Percentiles rank a stretch among this genome's conserved stretches.
These are phyloP conservation scores for Drosophila atripex DNA, from an alignment of 2,888 invertebrate genomes.

Conservation along the genomic window DNA sequence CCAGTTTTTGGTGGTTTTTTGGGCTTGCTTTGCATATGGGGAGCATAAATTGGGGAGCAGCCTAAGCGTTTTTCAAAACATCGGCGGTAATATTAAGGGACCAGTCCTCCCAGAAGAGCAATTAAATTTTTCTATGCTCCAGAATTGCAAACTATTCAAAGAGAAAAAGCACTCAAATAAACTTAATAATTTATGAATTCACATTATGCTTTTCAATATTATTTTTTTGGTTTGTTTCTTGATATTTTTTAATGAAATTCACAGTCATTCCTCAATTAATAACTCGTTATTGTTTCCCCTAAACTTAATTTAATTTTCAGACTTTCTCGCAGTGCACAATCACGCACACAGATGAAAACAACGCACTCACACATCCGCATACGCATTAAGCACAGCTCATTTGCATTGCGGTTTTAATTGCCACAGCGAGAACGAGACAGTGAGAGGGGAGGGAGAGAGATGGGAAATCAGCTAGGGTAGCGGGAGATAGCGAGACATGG, in stretches of 20 bases:
- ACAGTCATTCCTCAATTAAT: neutral
- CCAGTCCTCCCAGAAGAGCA: constrained; percentile 49
- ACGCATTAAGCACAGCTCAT: constrained; percentile 75
- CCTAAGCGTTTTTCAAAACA: constrained; percentile 59
- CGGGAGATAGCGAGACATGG: constrained; percentile 1
- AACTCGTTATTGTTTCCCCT: too few species aligned
- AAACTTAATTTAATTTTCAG: neutral
- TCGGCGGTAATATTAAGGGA: constrained; percentile 33
- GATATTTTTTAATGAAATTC: neutral
- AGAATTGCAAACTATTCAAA: constrained; percentile 58
- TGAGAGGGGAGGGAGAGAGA: constrained; percentile 10
- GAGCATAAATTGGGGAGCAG: constrained; percentile 15
- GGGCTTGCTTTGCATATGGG: constrained; percentile 19
- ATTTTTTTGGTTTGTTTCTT: too few species aligned
- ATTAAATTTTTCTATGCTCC: constrained; percentile 63
- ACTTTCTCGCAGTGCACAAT: neutral
- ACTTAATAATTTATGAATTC: too few species aligned
- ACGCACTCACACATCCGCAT: constrained; percentile 17
- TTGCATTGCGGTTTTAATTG: constrained; percentile 78
- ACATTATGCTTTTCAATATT: too few species aligned
- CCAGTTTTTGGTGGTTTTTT: constrained; percentile 14
- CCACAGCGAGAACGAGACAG: constrained; percentile 35
- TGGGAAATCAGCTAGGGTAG: neutral
- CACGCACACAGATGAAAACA: constrained; percentile 13
- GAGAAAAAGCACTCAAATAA: constrained; percentile 19